Conservation (phyloP, 2,797 vertebrate genomes). For the Artibeus jamaicensis region DNA sequence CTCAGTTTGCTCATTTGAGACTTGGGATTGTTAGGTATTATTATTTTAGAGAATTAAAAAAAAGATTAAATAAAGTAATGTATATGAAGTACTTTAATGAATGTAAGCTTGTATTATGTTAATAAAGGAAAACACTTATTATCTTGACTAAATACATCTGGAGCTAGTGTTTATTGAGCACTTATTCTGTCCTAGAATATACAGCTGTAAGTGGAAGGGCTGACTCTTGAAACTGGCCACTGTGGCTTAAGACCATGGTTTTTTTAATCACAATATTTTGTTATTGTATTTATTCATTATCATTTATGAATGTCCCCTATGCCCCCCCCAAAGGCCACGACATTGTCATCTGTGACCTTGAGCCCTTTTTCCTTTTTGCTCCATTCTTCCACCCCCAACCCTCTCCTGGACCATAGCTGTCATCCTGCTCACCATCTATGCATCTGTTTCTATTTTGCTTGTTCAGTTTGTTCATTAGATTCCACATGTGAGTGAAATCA, state of each 20-base stretch:
- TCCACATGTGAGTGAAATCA: neutral
- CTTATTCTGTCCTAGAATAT: neutral
- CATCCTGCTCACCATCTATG: neutral
- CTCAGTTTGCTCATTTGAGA: constrained; percentile 27
- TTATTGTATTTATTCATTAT: neutral
- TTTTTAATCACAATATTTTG: no score
- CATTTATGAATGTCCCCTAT: neutral
- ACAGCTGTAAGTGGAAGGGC: neutral
- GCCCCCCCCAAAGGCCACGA: no score
- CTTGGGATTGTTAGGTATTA: neutral
- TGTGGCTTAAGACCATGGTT: neutral
- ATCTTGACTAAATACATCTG: neutral
- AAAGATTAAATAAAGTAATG: constrained; percentile 3
- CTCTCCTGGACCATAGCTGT: no score
- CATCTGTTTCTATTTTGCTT: neutral
- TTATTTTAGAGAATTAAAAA: neutral
- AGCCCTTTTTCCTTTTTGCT: neutral
- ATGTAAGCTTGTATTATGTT: neutral
- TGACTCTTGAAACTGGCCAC: neutral
- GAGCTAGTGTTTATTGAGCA: neutral
- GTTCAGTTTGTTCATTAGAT: neutral
- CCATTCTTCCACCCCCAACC: neutral
- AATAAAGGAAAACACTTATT: neutral
- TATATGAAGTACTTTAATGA: neutral
- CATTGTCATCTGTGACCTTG: neutral